Evolutionary conservation across 53 echinoderm and acorn worm genomes (phyloP).

Genomic region (Echinarachnius parma): DNA sequence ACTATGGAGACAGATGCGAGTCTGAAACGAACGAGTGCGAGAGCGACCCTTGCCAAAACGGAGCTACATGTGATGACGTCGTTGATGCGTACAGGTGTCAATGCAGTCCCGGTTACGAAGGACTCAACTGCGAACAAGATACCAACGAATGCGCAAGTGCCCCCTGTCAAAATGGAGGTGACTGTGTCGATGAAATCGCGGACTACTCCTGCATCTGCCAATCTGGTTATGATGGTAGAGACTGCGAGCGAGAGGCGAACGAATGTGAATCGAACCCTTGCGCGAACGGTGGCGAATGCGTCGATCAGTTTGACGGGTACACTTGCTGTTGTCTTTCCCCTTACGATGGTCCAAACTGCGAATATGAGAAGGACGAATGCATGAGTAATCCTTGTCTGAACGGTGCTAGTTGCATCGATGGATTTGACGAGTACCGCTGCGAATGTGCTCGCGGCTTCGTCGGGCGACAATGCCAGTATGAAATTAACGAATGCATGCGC

Average conservation of each 20-base stretch:
- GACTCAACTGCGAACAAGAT: constrained; percentile 47
- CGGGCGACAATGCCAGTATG: constrained; percentile 39
- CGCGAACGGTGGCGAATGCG: constrained; percentile 37
- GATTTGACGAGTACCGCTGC: constrained; percentile 46
- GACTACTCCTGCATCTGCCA: constrained; percentile 41
- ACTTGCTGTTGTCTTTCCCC: constrained; percentile 46
- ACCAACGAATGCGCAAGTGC: constrained; percentile 62
- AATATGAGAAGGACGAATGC: constrained; percentile 44
- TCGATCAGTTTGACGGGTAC: constrained; percentile 46
- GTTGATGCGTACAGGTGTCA: constrained; percentile 54
- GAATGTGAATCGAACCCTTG: constrained; percentile 56
- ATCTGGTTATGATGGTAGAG: constrained; percentile 45
- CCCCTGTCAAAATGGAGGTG: constrained; percentile 58
- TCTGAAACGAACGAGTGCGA: constrained; percentile 63
- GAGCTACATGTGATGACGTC: constrained; percentile 60
- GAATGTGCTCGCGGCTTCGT: constrained; percentile 36
- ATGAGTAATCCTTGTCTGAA: constrained; percentile 38
- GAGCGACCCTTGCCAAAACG: constrained; percentile 60
- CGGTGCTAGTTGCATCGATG: constrained; percentile 52
- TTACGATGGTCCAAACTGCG: constrained; percentile 43
- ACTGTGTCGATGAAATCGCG: constrained; percentile 39
- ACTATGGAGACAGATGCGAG: constrained; percentile 58
- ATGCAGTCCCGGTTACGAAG: constrained; percentile 61
- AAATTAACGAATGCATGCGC: constrained; percentile 30
- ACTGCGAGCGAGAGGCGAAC: constrained; percentile 49